Conservation (phyloP, 2,888 invertebrate species). For the Drosophila flavopinicola region DNA sequence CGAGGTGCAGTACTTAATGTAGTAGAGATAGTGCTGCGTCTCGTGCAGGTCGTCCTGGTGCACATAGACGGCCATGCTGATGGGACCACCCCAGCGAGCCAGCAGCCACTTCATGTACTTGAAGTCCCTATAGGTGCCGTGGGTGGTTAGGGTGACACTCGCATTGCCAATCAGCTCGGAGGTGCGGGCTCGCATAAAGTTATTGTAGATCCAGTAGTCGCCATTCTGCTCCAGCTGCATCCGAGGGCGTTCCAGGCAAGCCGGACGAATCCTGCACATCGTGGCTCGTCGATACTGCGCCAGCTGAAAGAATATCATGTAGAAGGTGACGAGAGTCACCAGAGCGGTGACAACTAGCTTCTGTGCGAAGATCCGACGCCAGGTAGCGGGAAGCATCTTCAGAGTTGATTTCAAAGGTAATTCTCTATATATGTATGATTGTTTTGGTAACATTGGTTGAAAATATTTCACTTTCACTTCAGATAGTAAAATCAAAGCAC, state of each 20-base stretch:
- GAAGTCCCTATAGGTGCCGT: slow-evolving; percentile 43
- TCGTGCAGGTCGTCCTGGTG: slow-evolving; percentile 11
- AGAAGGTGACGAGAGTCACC: not conserved
- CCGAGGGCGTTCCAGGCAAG: not conserved
- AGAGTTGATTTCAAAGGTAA: not conserved
- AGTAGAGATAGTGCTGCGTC: slow-evolving; percentile 9
- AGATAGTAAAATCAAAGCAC: not conserved
- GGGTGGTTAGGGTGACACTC: slow-evolving; percentile 43
- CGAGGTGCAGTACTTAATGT: slow-evolving; percentile 36
- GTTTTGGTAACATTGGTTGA: not conserved
- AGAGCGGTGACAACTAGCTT: not conserved
- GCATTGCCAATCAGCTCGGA: slow-evolving; percentile 1
- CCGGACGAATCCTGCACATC: fast-evolving
- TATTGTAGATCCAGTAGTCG: slow-evolving; percentile 47
- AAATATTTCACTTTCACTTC: not conserved
- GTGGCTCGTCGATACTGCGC: too few species aligned
- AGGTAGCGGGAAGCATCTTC: slow-evolving; percentile 5
- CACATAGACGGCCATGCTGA: slow-evolving; percentile 46
- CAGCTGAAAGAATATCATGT: not conserved
- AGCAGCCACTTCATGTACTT: slow-evolving; percentile 30
- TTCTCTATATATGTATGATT: not conserved
- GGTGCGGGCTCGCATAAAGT: slow-evolving; percentile 23
- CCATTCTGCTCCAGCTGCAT: slow-evolving; percentile 50
- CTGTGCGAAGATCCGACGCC: slow-evolving; percentile 4
- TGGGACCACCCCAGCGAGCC: slow-evolving; percentile 42